Base-by-base conservation (phyloP, 2,888 invertebrate species). In the Xylophagus ater region DNA sequence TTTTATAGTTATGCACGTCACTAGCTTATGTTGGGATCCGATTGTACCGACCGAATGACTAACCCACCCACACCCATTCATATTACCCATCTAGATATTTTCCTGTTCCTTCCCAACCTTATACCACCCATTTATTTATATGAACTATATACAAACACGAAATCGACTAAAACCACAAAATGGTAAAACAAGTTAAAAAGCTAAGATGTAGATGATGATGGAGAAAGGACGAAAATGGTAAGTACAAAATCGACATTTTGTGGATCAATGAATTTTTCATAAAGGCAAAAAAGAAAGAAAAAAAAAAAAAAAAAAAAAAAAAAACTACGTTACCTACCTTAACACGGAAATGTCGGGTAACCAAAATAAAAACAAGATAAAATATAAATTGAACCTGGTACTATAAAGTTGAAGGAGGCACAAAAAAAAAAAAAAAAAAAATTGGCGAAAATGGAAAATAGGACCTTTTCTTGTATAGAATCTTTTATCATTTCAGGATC, bases 261-360 rank as follows among this genome's bases (percentile, higher is more conserved):
- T 30, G 43, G 43, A 46, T 50, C 47, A 44, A 48, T 50, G 47
- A 48, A 50, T 50, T 46, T 49, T 50, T 50, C 36, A 50, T 47
- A 39, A 44, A 44, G 43, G 29, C 35, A 31, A 34, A 12, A 39
- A 36, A 37, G 40, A 45, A 29, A 37, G 41, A 47, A 42, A 47
- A 10, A 18, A 36, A 20, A 49, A 52, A 53, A 46, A 43, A 43
- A 50, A 50, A 48, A 32, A 47, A 45, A 50, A 48, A 48, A 46
- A 48, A 48, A 44, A 41, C 24, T 26, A 26, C 12, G 5, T 26
- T n/a, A n/a, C n/a, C n/a, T n/a, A n/a, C n/a, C n/a, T 46, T 51
- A 48, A 49, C 49, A 44, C 49, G 40, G 44, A 37, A 37, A 37
- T 37, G 37, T 23, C 37, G 31, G 20, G 9, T 29, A 13, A 13